Evolutionary conservation across 2,113 vertebrate species (phyloP).

Genomic region (Bubalus kerabau): DNA sequence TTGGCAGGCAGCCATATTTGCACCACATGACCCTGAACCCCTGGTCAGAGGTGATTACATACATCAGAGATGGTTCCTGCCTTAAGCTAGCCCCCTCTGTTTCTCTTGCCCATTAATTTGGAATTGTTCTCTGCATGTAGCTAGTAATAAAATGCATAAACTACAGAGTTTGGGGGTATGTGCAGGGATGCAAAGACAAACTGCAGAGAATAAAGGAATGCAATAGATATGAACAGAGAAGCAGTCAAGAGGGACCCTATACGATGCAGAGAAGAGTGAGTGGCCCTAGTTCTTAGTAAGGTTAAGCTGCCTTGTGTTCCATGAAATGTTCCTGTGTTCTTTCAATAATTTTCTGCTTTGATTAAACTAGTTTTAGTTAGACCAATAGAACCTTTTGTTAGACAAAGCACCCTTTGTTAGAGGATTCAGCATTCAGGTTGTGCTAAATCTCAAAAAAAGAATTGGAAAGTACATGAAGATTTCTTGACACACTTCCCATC

Average conservation of each 20-base stretch:
- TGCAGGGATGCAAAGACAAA: slow-evolving; percentile 37
- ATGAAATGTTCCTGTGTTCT: background rate
- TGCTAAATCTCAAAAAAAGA: slow-evolving; percentile 3
- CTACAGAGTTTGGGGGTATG: background rate
- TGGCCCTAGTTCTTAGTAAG: background rate
- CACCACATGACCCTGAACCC: background rate
- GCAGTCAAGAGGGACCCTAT: background rate
- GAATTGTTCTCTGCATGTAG: slow-evolving; percentile 48
- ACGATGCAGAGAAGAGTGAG: background rate
- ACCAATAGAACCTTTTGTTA: background rate
- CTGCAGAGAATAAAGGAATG: background rate
- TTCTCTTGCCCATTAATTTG: slow-evolving; percentile 46
- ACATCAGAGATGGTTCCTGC: slow-evolving; percentile 2
- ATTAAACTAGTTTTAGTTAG: background rate
- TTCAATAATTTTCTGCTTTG: slow-evolving; percentile 14
- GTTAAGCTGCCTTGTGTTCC: background rate
- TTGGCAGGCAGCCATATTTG: background rate
- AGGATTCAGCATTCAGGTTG: background rate
- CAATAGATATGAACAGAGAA: background rate
- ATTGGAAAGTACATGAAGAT: background rate
- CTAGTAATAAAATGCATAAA: slow-evolving; percentile 37
- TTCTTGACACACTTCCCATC: background rate
- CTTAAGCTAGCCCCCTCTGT: slow-evolving; percentile 13
- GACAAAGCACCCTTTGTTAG: slow-evolving; percentile 2
- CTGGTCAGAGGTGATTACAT: slow-evolving; percentile 40